Base-by-base conservation (phyloP, 2,888 invertebrate genomes). In the Plebejus argus region DNA sequence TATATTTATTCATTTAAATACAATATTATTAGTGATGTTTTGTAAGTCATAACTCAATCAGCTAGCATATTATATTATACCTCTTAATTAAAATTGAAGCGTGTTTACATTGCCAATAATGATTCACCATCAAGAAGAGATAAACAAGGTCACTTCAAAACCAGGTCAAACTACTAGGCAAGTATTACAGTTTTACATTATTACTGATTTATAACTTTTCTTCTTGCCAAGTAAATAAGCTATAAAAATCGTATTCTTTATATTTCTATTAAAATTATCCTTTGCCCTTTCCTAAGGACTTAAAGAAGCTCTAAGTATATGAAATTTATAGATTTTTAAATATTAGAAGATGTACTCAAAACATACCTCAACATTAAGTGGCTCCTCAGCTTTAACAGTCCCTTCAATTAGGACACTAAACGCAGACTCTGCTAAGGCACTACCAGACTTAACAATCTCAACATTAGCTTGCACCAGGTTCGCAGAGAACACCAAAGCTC, bases 331-430 rank as follows among this genome's bases (percentile, higher is more conserved):
- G 5, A 53, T 18, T 53, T 18, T 53, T 4, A 53, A 18, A 53
- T 53, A 53, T 53, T 18, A 53, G 53, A 18, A 53, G 53, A 53
- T 18, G 15, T 53, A 53, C 12, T 53, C 53, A 53, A 53, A 53
- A 53, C 53, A 53, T 89, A 97, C 97, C 95, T 98, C 97, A 70
- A 98, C 96, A 82, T 97, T 97, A n/a, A 97, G 90, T n/a, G 97
- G 97, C 4, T 97, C 97, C 84, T 97, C 97, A 7, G 97, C 97
- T 82, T 96, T 96, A 12, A 98, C 94, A 0, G 96, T 96, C 0
- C 97, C 97, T 88, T 98, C 97, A 79, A 97, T 90, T 0, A 96
- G 94, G 61, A 97, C 94, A 76, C 96, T 96, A 83, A 97, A 97
- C 75, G 96, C 95, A 1, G 97, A 94, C 86, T 97, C 97, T 0